Base-by-base conservation (phyloP, 1,140 invertebrate genomes). In the Nomia melanderi region DNA sequence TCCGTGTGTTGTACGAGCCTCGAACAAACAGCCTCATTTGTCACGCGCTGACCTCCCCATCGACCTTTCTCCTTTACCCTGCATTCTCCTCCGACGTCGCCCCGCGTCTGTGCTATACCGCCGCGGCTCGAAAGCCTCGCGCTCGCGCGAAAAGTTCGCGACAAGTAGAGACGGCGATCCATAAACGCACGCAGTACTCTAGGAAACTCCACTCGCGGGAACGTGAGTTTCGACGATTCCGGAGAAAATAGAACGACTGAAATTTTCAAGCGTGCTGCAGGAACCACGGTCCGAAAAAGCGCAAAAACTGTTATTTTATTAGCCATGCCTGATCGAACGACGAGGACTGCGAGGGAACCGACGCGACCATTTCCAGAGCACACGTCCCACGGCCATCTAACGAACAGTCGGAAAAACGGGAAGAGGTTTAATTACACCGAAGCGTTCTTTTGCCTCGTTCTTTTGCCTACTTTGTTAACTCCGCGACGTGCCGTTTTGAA, bases 1-100 rank as follows among this genome's bases (percentile, higher is more conserved):
- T 90, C 85, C 84, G 72, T 81, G 67, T 86, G 86, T 87, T 86
- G 86, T 87, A 88, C 81, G 79, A 86, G 84, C 77, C 83, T 89
- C 85, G 83, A 85, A 89, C 88, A 90, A 90, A 90, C 88, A 89
- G 86, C 79, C 87, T 90, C 89, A 81, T 90, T 90, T 90, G 89
- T 90, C 89, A 90, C 87, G 87, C 83, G 89, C 84, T 90, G 89
- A 90, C 88, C 88, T 88, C 82, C 67, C 64, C 63, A 50, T 50
- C 60, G 60, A 73, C 47, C 71, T 41, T 63, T 39, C 59, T 66
- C 64, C 62, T 54, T 53, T 73, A n/a, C 25, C 31, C 36, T 23
- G 27, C 70, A 44, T 70, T 65, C 5, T 65, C 56, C 47, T 23
- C 59, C 20, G 11, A 1, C 14, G 11, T 17, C 57, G 12, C 12